Evolutionary conservation across 2,113 vertebrate species (phyloP).

Genomic region (Bos indicus): DNA sequence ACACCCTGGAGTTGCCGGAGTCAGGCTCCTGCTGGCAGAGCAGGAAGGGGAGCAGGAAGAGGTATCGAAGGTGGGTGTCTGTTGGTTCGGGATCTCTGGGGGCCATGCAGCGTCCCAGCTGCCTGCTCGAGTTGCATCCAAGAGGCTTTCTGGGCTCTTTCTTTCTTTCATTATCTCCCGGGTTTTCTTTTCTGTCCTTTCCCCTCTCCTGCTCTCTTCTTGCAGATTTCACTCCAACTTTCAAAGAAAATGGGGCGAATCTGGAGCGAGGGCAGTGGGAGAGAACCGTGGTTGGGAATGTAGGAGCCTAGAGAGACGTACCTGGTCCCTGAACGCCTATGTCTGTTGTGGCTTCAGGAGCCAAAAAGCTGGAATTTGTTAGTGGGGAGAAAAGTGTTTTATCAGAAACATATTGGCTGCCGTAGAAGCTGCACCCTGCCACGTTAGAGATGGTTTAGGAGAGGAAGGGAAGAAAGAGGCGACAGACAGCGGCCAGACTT

Average conservation of each 20-base stretch:
- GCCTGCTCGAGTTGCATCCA: rapidly evolving
- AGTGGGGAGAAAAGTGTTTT: constrained; percentile 70
- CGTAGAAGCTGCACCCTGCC: constrained; percentile 37
- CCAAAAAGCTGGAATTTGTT: constrained; percentile 78
- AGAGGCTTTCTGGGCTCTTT: background rate
- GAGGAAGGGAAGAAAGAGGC: background rate
- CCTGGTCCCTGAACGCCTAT: constrained; percentile 44
- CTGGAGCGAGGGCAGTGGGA: rapidly evolving
- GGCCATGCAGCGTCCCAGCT: rapidly evolving
- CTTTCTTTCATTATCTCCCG: background rate
- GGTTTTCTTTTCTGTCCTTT: background rate
- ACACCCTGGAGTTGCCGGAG: background rate
- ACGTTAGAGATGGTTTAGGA: constrained; percentile 18
- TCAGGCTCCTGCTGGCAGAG: constrained; percentile 43
- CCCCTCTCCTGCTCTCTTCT: background rate
- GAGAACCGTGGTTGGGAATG: background rate
- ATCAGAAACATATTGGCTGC: constrained; percentile 82
- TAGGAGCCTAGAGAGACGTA: constrained; percentile 42
- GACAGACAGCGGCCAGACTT: background rate
- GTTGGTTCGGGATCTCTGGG: rapidly evolving
- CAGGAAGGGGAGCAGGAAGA: constrained; percentile 53
- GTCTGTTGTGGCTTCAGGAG: constrained; percentile 73
- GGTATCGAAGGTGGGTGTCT: constrained; percentile 73
- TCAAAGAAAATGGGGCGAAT: background rate
- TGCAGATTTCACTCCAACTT: background rate